Evolutionary conservation across 2,113 vertebrate species (phyloP).

Genomic region (Callithrix jacchus): DNA sequence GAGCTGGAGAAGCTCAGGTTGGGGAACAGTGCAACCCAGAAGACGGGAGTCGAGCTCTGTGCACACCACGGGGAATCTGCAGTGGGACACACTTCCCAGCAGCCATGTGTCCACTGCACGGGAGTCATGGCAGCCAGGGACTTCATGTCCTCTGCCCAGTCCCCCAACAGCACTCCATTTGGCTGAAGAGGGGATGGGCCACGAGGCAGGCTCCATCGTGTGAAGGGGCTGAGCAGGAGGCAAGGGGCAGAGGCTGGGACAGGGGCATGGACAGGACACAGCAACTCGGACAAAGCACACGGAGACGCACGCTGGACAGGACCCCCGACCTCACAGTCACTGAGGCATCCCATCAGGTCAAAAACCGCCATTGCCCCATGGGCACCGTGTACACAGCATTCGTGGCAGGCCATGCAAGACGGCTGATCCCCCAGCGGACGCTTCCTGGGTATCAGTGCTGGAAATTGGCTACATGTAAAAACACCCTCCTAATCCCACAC

Average conservation of each 20-base stretch:
- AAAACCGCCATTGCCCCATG: accelerated
- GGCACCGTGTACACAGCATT: accelerated
- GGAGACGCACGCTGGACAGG: background rate
- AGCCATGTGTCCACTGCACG: accelerated
- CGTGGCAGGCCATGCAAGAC: accelerated
- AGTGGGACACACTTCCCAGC: accelerated
- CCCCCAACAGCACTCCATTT: background rate
- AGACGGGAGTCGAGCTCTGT: accelerated
- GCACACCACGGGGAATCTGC: accelerated
- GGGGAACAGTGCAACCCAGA: background rate
- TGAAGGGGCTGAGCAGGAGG: background rate
- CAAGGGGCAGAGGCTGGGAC: background rate
- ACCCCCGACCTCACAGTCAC: accelerated
- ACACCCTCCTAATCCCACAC: background rate
- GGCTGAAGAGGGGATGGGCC: background rate
- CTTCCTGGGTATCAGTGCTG: accelerated
- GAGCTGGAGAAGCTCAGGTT: background rate
- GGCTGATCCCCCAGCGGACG: accelerated
- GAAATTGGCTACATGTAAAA: accelerated
- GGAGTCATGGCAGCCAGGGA: accelerated
- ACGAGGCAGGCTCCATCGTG: accelerated
- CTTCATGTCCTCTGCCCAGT: no score
- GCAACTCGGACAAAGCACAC: background rate
- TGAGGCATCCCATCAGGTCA: accelerated
- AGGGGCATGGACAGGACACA: accelerated